Base-by-base conservation (phyloP, 1,140 invertebrate species). In the Orchestia grillus region DNA sequence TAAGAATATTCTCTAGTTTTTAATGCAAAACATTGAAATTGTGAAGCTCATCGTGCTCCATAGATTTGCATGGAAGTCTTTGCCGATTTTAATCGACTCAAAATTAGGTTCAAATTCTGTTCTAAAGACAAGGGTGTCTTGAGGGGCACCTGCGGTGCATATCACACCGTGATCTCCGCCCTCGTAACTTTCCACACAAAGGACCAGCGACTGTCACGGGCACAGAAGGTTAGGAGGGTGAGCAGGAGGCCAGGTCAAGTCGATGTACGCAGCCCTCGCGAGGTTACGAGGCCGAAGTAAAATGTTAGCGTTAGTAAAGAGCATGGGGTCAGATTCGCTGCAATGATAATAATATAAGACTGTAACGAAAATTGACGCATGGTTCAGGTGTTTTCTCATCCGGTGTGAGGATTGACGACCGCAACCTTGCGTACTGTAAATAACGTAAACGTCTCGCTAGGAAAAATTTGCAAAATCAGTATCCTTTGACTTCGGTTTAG, bases 161-260 rank as follows among this genome's bases (percentile, higher is more conserved):
- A 77, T 77, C 62, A 77, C 62, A 77, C 1, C 11, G 62, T 77
- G 62, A 77, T 77, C 62, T 77, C 62, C 62, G 62, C 62, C 62
- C 62, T 77, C 62, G 62, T 77, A 77, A 77, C 62, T 77, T 77
- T 15, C 15, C 62, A 77, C 62, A 77, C 62, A 77, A 77, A 77
- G 62, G 62, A 36, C 62, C 62, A 77, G 62, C 62, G 36, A 77
- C 62, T 77, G 62, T 77, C 62, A 77, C 62, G 62, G 62, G 62
- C 62, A 77, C 62, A 77, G 62, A 77, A 77, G 62, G 62, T 77
- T 77, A 77, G 62, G 62, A 77, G 62, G 62, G 62, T 77, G 62
- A 77, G 62, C 62, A 3, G 11, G 62, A 77, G 62, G 62, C 62
- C 62, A 77, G 62, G 62, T 77, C 62, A 77, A 77, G 62, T 36